Evolutionary conservation across 2,888 invertebrate genomes (phyloP).

Genomic region (Phlogophora meticulosa): DNA sequence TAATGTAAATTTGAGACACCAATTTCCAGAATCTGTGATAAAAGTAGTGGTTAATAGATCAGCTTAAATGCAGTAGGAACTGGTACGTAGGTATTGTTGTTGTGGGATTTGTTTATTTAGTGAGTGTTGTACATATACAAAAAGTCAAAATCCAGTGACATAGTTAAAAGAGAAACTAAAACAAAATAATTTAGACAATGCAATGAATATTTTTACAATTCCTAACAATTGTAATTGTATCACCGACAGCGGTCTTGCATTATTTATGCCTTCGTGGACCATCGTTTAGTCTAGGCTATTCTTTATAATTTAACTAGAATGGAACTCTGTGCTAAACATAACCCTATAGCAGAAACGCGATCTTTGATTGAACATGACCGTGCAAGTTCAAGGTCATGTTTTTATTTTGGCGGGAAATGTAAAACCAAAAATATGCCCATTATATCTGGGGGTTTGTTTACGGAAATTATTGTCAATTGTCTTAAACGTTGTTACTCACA

Average conservation of each 20-base stretch:
- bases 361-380: conserved; percentile 9
- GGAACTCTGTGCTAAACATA: not conserved
- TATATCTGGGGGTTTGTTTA: not conserved
- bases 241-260: not conserved
- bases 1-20: not conserved
- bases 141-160: not conserved
- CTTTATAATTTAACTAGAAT: no score
- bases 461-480: not conserved
- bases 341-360: conserved; percentile 20
- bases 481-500: no score
- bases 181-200: not conserved
- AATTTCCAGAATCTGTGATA: conserved; percentile 37
- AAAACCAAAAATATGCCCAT: not conserved
- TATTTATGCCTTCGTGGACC: no score
- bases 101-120: not conserved
- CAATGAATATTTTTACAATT: not conserved
- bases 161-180: not conserved
- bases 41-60: conserved; percentile 27
- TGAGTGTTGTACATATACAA: not conserved
- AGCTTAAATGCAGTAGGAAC: conserved; percentile 3
- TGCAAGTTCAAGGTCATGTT: conserved; percentile 38
- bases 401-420: conserved; percentile 43
- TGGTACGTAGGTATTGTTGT: not conserved
- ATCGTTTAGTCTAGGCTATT: no score
- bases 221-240: not conserved